Conservation (phyloP, 2,888 invertebrate genomes). For the Drosophila histrio region DNA sequence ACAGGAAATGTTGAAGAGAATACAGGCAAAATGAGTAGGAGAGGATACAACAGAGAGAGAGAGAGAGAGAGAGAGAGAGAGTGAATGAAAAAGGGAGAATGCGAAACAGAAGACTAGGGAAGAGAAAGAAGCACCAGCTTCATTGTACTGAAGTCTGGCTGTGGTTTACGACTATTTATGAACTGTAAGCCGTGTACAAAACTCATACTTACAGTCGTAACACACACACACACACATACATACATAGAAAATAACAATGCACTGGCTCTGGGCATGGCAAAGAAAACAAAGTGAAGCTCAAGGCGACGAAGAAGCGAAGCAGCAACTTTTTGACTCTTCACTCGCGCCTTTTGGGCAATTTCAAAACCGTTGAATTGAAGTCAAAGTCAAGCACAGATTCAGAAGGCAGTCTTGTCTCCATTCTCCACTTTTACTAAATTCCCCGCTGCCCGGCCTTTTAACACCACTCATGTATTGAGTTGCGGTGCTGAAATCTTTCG, state of each 20-base stretch:
- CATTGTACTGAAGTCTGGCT: conserved; percentile 22
- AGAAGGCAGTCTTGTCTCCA: not conserved
- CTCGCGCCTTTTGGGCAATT: conserved; percentile 55
- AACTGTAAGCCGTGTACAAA: conserved; percentile 45
- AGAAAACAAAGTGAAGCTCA: not conserved
- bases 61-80: not conserved
- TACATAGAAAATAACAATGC: not conserved
- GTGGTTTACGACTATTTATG: conserved; percentile 60
- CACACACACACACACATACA: not conserved
- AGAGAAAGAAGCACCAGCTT: not conserved
- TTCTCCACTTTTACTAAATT: too few species aligned
- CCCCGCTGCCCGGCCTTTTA: too few species aligned
- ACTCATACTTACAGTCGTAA: conserved; percentile 11
- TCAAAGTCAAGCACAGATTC: conserved; percentile 62
- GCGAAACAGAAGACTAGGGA: not conserved
- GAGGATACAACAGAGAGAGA: not conserved
- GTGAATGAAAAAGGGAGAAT: not conserved
- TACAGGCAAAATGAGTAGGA: not conserved
- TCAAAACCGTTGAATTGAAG: conserved; percentile 66
- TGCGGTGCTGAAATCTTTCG: not conserved
- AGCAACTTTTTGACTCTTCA: conserved; percentile 28
- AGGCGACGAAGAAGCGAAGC: conserved; percentile 8
- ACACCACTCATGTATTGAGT: not conserved
- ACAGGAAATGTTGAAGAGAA: not conserved
- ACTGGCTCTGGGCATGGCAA: not conserved